Evolutionary conservation across 2,113 vertebrate genomes (phyloP).

Genomic region (Platysternon megacephalum): DNA sequence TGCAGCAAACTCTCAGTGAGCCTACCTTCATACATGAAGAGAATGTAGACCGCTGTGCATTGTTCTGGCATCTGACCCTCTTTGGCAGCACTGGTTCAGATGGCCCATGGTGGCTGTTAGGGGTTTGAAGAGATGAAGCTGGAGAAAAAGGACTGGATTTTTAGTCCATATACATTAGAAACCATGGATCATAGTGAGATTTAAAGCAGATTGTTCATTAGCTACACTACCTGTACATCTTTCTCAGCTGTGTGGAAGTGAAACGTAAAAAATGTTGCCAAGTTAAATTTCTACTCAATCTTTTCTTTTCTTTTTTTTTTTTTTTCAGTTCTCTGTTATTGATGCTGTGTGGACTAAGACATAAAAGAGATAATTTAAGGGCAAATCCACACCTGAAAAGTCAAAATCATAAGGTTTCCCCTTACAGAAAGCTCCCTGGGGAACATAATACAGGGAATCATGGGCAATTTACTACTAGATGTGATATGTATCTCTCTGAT

Average conservation of each 20-base stretch:
- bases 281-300: background rate
- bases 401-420: slow-evolving; percentile 65
- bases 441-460: slow-evolving; percentile 53
- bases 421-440: slow-evolving; percentile 43
- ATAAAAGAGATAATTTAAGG: slow-evolving; percentile 64
- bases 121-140: background rate
- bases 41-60: fast-evolving
- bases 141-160: background rate
- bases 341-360: slow-evolving; percentile 29
- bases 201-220: background rate
- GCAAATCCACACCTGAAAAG: slow-evolving; percentile 56
- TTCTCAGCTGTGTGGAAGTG: background rate
- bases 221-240: background rate
- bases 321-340: slow-evolving; percentile 26
- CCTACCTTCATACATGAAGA: fast-evolving
- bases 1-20: background rate
- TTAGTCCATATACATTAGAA: background rate
- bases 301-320: background rate
- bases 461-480: slow-evolving; percentile 42
- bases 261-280: background rate
- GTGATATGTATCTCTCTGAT: slow-evolving; percentile 41
- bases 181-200: background rate
- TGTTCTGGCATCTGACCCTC: background rate
- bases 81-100: background rate
- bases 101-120: background rate